Percentiles rank a stretch among this genome's conserved stretches.
phyloP scores from a whole-genome alignment of 2,888 invertebrate species.

The Pollenia griseotomentosa region DNA sequence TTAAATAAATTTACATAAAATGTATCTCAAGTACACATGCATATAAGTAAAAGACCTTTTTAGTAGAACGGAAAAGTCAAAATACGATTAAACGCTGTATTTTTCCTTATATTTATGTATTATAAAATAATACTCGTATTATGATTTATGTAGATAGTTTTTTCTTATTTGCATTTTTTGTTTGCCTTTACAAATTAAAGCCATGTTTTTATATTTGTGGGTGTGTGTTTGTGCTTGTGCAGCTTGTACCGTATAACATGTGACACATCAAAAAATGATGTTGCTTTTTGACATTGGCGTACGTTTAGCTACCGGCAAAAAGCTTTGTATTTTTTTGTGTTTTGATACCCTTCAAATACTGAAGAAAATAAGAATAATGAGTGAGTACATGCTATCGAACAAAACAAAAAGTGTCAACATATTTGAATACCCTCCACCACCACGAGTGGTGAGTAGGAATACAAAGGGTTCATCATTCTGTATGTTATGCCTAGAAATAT shows the following conservation, averaged over 20 bases:
- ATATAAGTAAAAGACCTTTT: constrained; percentile 12
- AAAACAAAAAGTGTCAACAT: constrained; percentile 47
- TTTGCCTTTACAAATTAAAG: constrained; percentile 16
- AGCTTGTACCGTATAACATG: constrained; percentile 29
- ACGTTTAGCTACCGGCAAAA: constrained; percentile 64
- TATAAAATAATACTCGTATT: background rate
- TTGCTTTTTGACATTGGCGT: constrained; percentile 64
- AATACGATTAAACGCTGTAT: constrained; percentile 47
- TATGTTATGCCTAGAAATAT: no score
- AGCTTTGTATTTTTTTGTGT: constrained; percentile 26
- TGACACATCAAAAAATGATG: constrained; percentile 55
- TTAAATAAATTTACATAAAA: background rate
- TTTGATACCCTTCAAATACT: constrained; percentile 53
- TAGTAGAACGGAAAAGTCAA: constrained; percentile 53
- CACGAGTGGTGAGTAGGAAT: no score
- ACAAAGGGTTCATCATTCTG: no score
- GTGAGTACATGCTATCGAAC: constrained; percentile 19
- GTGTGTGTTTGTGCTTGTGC: background rate
- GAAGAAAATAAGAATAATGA: constrained; percentile 18
- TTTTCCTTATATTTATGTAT: constrained; percentile 4
- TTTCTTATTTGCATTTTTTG: background rate
- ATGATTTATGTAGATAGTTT: constrained; percentile 3
- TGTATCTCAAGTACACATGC: background rate
- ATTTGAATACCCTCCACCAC: background rate
- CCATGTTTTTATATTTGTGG: background rate